A percentile compares a stretch with the other conserved stretches of the same genome.
phyloP scores from a whole-genome alignment of 2,888 invertebrate species.

The Schizotus pectinicornis region DNA sequence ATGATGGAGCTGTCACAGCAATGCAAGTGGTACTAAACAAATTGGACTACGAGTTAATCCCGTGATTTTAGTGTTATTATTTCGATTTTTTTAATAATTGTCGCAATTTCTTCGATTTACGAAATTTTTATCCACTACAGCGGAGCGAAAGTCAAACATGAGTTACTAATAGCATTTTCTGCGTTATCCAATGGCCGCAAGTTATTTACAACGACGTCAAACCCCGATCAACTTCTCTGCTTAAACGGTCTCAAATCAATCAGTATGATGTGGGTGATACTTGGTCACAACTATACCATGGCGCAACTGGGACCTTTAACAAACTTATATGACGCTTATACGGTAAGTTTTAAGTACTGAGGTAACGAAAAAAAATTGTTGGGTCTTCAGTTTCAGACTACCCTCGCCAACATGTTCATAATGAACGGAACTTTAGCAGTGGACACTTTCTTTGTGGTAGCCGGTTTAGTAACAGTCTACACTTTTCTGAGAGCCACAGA shows the following conservation, averaged over 20 bases:
- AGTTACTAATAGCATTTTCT: constrained; percentile 21
- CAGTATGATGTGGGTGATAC: constrained; percentile 58
- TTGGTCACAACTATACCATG: constrained; percentile 54
- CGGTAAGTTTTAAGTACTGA: constrained; percentile 4
- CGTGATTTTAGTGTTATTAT: constrained; percentile 6
- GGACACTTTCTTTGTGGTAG: constrained; percentile 68
- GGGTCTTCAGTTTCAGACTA: constrained; percentile 52
- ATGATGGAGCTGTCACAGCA: constrained; percentile 16
- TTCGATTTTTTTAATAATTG: not conserved
- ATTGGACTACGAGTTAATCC: not conserved
- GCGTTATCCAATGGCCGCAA: constrained; percentile 20
- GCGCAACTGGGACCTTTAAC: constrained; percentile 5
- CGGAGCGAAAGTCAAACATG: not conserved
- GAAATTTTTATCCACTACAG: constrained; percentile 3
- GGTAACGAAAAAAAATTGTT: not conserved
- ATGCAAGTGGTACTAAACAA: constrained; percentile 6
- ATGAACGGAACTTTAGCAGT: constrained; percentile 62
- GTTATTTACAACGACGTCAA: constrained; percentile 10
- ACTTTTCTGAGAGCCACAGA: constrained; percentile 46
- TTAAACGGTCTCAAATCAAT: constrained; percentile 57
- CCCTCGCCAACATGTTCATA: constrained; percentile 24
- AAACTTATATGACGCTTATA: constrained; percentile 1
- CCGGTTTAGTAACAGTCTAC: constrained; percentile 64
- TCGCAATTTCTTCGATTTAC: not conserved
- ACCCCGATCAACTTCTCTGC: constrained; percentile 47